Percentiles rank a stretch among this genome's conserved stretches.
These are phyloP conservation scores for Petrocephalus zakoni DNA, from an alignment of 2,113 vertebrate genomes.

Conservation along the genomic window DNA sequence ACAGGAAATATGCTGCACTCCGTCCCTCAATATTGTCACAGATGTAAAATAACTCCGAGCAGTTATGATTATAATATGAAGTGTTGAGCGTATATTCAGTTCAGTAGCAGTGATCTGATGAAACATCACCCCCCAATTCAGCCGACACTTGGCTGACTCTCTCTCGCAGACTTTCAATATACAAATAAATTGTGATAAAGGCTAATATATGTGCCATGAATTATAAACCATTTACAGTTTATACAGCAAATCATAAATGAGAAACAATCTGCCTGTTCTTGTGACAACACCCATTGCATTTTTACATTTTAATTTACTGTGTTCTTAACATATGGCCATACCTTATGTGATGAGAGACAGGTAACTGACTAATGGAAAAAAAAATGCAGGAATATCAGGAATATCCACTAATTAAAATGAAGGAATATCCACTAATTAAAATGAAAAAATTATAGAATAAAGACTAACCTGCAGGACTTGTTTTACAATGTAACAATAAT, in stretches of 20 bases:
- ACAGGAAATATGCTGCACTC: background rate
- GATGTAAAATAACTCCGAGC: background rate
- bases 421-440: background rate
- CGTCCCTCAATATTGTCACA: background rate
- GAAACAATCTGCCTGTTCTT: background rate
- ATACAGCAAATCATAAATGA: constrained; percentile 1
- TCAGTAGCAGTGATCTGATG: background rate
- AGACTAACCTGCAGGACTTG: background rate
- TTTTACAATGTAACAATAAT: background rate
- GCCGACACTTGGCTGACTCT: background rate
- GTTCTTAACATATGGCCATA: background rate
- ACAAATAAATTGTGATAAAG: background rate
- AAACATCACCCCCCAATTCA: background rate
- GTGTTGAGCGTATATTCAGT: background rate
- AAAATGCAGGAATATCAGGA: too few relatives aligned
- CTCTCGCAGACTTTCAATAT: background rate
- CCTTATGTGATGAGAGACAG: background rate
- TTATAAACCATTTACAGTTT: constrained; percentile 10
- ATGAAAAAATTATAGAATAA: background rate
- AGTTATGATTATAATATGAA: background rate
- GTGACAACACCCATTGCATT: background rate
- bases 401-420: background rate
- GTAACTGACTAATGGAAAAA: background rate
- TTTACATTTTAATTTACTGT: background rate
- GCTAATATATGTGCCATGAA: constrained; percentile 10